Evolutionary conservation across 1,140 invertebrate genomes (phyloP).

Genomic region (Monochamus saltuarius): DNA sequence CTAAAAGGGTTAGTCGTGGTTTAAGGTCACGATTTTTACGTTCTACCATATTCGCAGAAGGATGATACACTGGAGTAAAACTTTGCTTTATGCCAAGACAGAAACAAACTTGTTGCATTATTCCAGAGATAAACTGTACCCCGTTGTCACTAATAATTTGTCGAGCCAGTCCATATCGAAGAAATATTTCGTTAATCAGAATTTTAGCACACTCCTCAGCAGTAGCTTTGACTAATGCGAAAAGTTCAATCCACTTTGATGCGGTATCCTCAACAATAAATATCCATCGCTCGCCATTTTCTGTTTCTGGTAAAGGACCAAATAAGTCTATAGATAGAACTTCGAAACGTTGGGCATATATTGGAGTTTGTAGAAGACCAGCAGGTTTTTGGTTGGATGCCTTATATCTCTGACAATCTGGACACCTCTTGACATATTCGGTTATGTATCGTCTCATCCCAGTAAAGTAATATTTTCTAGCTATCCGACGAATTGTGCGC

Average conservation of each 20-base stretch:
- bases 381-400: constrained; percentile 27
- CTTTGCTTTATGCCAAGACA: constrained; percentile 29
- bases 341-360: constrained; percentile 29
- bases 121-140: constrained; percentile 43
- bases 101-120: constrained; percentile 39
- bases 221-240: constrained; percentile 34
- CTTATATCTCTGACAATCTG: constrained; percentile 27
- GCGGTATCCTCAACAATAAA: constrained; percentile 34
- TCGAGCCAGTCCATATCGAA: constrained; percentile 48
- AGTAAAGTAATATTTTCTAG: constrained; percentile 41
- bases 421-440: constrained; percentile 29
- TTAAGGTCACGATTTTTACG: constrained; percentile 53
- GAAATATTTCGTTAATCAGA: constrained; percentile 45
- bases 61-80: constrained; percentile 47
- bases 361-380: constrained; percentile 27
- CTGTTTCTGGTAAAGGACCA: constrained; percentile 22
- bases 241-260: constrained; percentile 32
- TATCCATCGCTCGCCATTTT: constrained; percentile 25
- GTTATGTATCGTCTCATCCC: constrained; percentile 38
- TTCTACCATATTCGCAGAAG: constrained; percentile 51
- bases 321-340: constrained; percentile 34
- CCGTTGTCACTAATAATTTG: constrained; percentile 49
- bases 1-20: constrained; percentile 45
- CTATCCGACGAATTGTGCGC: constrained; percentile 32
- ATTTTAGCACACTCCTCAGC: constrained; percentile 39